Conservation (phyloP, 2,113 vertebrate species). For the Dascyllus trimaculatus region DNA sequence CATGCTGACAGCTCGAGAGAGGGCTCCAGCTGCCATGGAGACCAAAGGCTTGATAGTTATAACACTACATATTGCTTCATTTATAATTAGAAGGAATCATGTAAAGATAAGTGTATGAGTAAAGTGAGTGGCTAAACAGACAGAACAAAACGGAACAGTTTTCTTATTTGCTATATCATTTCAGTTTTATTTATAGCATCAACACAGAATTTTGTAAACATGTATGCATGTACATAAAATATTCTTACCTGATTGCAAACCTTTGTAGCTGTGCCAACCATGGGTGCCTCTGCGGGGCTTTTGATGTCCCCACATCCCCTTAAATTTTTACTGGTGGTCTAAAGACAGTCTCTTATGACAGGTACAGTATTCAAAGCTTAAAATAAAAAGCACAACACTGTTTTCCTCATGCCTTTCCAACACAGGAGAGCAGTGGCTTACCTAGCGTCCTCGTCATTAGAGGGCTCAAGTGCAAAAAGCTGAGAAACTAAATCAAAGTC, state of each 20-base stretch:
- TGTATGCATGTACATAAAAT: conserved; percentile 5
- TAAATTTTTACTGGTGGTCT: conserved; percentile 36
- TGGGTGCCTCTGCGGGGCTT: conserved; percentile 34
- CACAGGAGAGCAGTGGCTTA: neutral
- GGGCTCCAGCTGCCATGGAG: conserved; percentile 62
- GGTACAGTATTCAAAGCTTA: conserved; percentile 13
- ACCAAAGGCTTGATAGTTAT: conserved; percentile 45
- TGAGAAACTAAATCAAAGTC: neutral
- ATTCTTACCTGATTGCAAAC: conserved; percentile 8
- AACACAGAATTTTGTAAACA: conserved; percentile 5
- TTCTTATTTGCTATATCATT: neutral
- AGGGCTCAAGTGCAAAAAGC: neutral
- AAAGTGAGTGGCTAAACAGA: conserved; percentile 12
- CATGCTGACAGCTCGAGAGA: conserved; percentile 71
- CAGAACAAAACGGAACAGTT: neutral
- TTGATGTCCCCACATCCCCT: conserved; percentile 48
- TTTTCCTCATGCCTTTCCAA: conserved; percentile 21
- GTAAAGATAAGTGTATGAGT: conserved; percentile 1
- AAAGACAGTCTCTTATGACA: conserved; percentile 45
- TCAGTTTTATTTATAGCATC: neutral
- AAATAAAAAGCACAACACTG: conserved; percentile 49
- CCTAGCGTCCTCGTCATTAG: neutral
- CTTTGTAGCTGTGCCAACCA: conserved; percentile 30
- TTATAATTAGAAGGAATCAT: conserved; percentile 61
- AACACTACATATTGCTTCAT: conserved; percentile 63